Evolutionary conservation across 2,797 vertebrate species (phyloP).

Genomic region (Sebastiscus tertius): DNA sequence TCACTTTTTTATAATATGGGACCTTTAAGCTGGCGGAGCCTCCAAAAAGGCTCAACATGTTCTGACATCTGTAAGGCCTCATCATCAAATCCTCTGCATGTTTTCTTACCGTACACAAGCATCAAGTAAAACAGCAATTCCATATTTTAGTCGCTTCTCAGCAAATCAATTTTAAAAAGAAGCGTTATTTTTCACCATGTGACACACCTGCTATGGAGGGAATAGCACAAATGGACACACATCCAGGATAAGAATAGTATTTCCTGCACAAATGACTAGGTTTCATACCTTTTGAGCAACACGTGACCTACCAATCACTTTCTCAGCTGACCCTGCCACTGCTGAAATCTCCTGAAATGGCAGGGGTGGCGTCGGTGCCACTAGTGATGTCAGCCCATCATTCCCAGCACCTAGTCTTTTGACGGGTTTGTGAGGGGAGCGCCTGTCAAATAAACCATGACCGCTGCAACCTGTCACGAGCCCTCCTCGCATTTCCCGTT

Average conservation of each 20-base stretch:
- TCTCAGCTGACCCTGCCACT: not conserved
- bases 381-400: constrained; percentile 27
- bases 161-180: not conserved
- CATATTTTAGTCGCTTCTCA: not conserved
- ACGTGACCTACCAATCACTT: not conserved
- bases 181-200: too few relatives aligned
- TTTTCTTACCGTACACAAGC: not conserved
- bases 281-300: not conserved
- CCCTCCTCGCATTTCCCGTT: constrained; percentile 43
- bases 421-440: constrained; percentile 19
- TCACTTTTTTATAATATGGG: too few relatives aligned
- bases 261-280: not conserved
- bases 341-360: constrained; percentile 14
- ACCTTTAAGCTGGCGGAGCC: not conserved
- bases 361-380: not conserved
- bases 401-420: constrained; percentile 19
- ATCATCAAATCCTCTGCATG: not conserved
- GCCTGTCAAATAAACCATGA: constrained; percentile 73
- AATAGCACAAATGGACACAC: not conserved
- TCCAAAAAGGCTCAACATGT: not conserved
- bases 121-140: not conserved
- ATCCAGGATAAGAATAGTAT: not conserved
- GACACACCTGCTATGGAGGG: not conserved
- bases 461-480: constrained; percentile 66
- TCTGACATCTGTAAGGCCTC: not conserved